Conservation (phyloP, 2,888 invertebrate species). For the Sminthurides aquaticus region DNA sequence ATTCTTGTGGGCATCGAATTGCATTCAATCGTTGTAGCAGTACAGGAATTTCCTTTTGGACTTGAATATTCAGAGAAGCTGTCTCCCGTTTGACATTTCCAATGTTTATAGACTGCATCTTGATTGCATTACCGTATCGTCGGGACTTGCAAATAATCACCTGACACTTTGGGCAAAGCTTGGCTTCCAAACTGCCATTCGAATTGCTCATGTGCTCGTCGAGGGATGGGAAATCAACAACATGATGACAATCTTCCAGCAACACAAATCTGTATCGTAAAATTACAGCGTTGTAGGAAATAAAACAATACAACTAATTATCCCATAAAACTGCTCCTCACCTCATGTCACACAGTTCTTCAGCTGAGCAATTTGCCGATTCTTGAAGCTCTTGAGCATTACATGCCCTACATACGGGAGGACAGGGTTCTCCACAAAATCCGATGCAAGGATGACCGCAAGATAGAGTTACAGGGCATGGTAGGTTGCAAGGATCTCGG, state of each 20-base stretch:
- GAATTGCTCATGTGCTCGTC: constrained; percentile 45
- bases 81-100: constrained; percentile 46
- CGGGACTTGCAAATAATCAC: constrained; percentile 54
- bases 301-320: too few relatives aligned
- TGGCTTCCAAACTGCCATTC: constrained; percentile 44
- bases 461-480: constrained; percentile 42
- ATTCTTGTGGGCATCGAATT: too few relatives aligned
- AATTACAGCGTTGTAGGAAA: not conserved
- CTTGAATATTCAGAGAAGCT: too few relatives aligned
- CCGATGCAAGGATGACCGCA: constrained; percentile 47
- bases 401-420: constrained; percentile 55
- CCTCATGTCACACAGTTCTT: constrained; percentile 26
- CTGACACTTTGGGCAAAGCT: constrained; percentile 56
- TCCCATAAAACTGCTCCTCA: too few relatives aligned
- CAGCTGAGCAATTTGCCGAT: constrained; percentile 12
- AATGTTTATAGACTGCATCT: constrained; percentile 47
- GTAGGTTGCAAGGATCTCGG: constrained; percentile 45
- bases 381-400: constrained; percentile 45
- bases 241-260: constrained; percentile 45
- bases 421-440: constrained; percentile 63
- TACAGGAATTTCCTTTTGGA: too few relatives aligned
- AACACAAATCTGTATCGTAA: constrained; percentile 42
- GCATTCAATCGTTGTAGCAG: too few relatives aligned
- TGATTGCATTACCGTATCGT: constrained; percentile 54
- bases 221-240: constrained; percentile 47